Evolutionary conservation across 2,797 vertebrate species (phyloP).

Genomic region (Limosa lapponica): DNA sequence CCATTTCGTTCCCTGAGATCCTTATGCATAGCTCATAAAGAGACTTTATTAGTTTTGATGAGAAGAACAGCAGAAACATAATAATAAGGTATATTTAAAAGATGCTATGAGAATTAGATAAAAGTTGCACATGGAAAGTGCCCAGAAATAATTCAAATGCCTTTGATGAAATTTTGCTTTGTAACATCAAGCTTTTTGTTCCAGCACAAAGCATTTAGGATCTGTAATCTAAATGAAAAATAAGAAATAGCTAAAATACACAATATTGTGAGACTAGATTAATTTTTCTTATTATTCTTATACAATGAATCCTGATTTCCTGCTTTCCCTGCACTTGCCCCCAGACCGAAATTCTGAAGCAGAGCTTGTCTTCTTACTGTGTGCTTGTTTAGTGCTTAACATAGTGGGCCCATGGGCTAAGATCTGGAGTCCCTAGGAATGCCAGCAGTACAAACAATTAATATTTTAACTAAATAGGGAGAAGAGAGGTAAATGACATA

Average conservation of each 20-base stretch:
- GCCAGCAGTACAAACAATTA: not conserved
- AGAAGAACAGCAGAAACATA: not conserved
- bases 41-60: not conserved
- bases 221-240: not conserved
- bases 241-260: not conserved
- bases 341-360: not conserved
- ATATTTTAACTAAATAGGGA: not conserved
- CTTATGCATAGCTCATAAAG: not conserved
- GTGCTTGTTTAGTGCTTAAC: not conserved
- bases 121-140: not conserved
- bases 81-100: not conserved
- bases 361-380: not conserved
- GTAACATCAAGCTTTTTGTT: not conserved
- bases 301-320: not conserved
- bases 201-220: not conserved
- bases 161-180: not conserved
- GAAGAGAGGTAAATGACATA: not conserved
- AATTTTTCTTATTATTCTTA: not conserved
- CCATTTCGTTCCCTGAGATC: not conserved
- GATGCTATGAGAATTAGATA: not conserved
- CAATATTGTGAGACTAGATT: not conserved
- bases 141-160: not conserved
- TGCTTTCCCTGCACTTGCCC: not conserved
- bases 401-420: not conserved
- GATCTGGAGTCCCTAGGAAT: not conserved